phyloP scores from a whole-genome alignment of 2,797 vertebrate genomes.

The Enteromius thamalakanensis region DNA sequence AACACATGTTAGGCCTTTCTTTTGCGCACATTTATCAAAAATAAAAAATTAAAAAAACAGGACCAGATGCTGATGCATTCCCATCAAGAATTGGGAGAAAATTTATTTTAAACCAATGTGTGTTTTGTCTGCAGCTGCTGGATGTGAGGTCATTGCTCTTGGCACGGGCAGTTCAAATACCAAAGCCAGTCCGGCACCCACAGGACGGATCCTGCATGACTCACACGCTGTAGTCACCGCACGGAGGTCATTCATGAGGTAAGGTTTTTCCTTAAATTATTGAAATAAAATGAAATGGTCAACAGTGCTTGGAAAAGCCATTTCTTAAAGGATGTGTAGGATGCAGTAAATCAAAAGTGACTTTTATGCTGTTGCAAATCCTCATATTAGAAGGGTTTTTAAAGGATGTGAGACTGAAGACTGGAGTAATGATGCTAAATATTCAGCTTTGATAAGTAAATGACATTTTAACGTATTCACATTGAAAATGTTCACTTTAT shows the following conservation, averaged over 20 bases:
- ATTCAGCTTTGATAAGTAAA: neutral
- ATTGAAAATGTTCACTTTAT: neutral
- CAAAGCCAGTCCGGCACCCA: conserved; percentile 69
- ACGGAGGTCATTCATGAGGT: conserved; percentile 92
- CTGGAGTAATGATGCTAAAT: neutral
- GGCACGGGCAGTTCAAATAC: conserved; percentile 89
- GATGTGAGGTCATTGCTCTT: conserved; percentile 86
- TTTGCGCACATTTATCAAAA: neutral
- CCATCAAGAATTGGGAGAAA: neutral
- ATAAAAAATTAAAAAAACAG: too few species aligned
- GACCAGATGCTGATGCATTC: neutral
- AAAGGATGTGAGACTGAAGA: neutral
- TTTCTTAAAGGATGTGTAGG: neutral
- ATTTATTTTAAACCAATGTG: neutral
- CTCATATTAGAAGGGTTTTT: neutral
- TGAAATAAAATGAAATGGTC: neutral
- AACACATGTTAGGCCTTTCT: neutral
- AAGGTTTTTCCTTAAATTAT: neutral
- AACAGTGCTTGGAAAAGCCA: neutral
- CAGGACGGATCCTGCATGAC: conserved; percentile 87
- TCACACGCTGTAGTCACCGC: conserved; percentile 88
- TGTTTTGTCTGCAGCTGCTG: conserved; percentile 60
- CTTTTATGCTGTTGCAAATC: too few species aligned
- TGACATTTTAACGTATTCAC: neutral
- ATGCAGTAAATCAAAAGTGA: neutral